Base-by-base conservation (phyloP, 2,888 invertebrate species). In the Drosophila niveifrons region DNA sequence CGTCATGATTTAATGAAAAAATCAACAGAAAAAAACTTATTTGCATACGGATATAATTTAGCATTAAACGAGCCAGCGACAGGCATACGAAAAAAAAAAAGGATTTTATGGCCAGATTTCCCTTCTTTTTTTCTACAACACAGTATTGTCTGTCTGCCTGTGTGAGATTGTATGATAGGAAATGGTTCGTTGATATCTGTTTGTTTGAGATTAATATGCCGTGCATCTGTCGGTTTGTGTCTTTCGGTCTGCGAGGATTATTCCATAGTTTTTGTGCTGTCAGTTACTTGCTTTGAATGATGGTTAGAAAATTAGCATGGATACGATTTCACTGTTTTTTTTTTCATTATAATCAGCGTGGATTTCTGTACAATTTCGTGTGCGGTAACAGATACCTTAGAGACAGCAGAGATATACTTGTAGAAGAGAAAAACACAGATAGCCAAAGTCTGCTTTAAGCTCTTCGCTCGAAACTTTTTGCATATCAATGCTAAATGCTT, bases 121-220 rank as follows among this genome's bases (percentile, higher is more conserved):
- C 58, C 62, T 77, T 74, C 70, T 68, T 76, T 72, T 72, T 64
- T 72, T 63, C 58, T 66, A 59, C 72, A 65, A 65, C 62, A 66
- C 52, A 44, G 72, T 57, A 31, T 51, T 55, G 66, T 73, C 59
- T 69, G 66, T 59, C 31, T 47, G 36, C 44, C 10, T 72, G 66
- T 52, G 50, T 61, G 34, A 59, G 80, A 66, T 53, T 63, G 47
- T 63, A 56, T 55, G 81, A 88, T 87, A 86, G 86, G 77, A 78
- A 82, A 81, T 82, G 80, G 71, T 46, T 76, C 81, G 77, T 53
- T 69, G 82, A 76, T 89, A 84, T 85, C 89, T 91, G 82, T 90
- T 91, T 90, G 83, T 89, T 88, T 82, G 82, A 91, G 91, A 91
- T 90, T 91, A 90, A 89, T 90, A 84, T 86, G 85, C 79, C 84